phyloP scores from a whole-genome alignment of 2,113 vertebrate genomes.

The Xiphias gladius region DNA sequence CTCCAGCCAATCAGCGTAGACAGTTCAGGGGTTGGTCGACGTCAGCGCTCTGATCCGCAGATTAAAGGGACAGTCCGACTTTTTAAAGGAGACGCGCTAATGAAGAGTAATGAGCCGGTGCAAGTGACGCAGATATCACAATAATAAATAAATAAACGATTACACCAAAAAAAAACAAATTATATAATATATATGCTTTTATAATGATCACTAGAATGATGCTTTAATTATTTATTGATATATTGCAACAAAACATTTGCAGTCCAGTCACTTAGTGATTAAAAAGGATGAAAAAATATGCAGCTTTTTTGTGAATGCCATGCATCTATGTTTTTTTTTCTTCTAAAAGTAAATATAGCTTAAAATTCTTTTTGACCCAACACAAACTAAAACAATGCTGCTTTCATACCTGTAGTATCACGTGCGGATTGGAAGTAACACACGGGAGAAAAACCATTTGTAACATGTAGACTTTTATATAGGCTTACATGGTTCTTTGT shows the following conservation, averaged over 20 bases:
- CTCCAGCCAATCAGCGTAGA: constrained; percentile 90
- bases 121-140: neutral
- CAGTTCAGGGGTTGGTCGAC: constrained; percentile 86
- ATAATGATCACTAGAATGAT: too few relatives aligned
- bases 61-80: constrained; percentile 81
- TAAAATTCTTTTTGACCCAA: too few relatives aligned
- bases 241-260: too few relatives aligned
- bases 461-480: too few relatives aligned
- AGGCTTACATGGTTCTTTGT: neutral
- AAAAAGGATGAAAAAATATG: neutral
- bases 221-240: neutral
- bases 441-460: neutral
- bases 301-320: neutral
- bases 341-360: too few relatives aligned
- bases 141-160: neutral
- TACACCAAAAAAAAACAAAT: neutral
- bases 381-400: too few relatives aligned
- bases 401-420: too few relatives aligned
- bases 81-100: constrained; percentile 71
- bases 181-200: too few relatives aligned
- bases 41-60: constrained; percentile 84
- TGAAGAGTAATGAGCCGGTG: neutral
- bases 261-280: too few relatives aligned
- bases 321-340: neutral
- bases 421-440: neutral